Evolutionary conservation across 2,888 invertebrate species (phyloP).

Genomic region (Caenorhabditis afra): DNA sequence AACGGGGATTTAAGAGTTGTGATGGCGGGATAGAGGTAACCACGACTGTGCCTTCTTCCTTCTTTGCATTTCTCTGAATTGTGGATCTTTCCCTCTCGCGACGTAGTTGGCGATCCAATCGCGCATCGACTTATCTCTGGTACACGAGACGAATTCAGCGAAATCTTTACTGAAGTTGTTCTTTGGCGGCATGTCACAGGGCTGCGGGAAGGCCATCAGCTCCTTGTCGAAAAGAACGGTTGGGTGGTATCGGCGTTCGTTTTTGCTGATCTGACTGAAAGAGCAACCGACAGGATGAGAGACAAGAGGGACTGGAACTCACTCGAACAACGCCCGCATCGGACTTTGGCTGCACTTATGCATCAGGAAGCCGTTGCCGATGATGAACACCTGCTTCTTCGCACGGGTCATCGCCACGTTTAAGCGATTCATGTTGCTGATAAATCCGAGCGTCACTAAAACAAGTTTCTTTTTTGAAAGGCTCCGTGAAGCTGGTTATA

Average conservation of each 20-base stretch:
- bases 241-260: too few species aligned
- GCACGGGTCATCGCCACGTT: slow-evolving; percentile 52
- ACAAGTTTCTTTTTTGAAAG: too few species aligned
- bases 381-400: slow-evolving; percentile 24
- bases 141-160: not conserved
- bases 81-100: too few species aligned
- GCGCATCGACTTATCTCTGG: not conserved
- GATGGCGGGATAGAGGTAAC: too few species aligned
- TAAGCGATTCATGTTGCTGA: slow-evolving; percentile 19
- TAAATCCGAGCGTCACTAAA: slow-evolving; percentile 32
- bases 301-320: not conserved
- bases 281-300: not conserved
- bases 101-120: too few species aligned
- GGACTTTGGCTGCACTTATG: not conserved
- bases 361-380: slow-evolving; percentile 41
- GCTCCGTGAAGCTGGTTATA: not conserved
- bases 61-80: too few species aligned
- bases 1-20: too few species aligned
- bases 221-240: too few species aligned
- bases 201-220: too few species aligned
- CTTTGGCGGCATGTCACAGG: not conserved
- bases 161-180: slow-evolving; percentile 24
- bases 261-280: too few species aligned
- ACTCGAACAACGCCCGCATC: slow-evolving; percentile 8
- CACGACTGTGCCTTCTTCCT: too few species aligned